A percentile compares a stretch with the other conserved stretches of the same genome.
phyloP scores from a whole-genome alignment of 1,140 invertebrate species.

The Drosophila repleta region DNA sequence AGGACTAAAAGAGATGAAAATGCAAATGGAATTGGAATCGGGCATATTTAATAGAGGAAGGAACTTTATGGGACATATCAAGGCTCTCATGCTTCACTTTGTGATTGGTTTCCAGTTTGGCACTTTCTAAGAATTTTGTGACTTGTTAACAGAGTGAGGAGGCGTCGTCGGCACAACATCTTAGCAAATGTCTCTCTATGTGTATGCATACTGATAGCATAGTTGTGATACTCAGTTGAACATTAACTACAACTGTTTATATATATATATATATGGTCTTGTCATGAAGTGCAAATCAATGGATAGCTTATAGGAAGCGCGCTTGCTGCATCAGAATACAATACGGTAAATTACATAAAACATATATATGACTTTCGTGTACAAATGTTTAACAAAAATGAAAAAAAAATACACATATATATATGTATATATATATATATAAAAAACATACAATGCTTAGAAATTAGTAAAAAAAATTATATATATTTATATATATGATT shows the following conservation, averaged over 20 bases:
- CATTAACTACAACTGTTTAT: conserved; percentile 9
- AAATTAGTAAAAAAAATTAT: conserved; percentile 26
- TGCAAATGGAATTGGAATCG: conserved; percentile 1
- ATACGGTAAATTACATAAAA: conserved; percentile 35
- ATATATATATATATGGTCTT: conserved; percentile 23
- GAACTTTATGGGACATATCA: neutral
- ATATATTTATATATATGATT: neutral
- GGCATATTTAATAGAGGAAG: conserved; percentile 15
- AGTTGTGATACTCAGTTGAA: conserved; percentile 16
- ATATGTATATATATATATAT: neutral
- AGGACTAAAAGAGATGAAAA: neutral
- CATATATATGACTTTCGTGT: conserved; percentile 35
- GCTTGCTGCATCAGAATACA: conserved; percentile 37
- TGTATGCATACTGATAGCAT: conserved; percentile 5
- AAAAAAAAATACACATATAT: neutral
- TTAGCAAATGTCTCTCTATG: conserved; percentile 7
- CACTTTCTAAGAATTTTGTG: neutral
- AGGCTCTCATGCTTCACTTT: neutral
- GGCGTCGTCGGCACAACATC: neutral
- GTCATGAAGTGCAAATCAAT: conserved; percentile 42
- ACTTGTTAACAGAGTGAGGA: neutral
- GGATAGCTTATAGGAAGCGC: no score
- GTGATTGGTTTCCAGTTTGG: neutral
- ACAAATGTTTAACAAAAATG: conserved; percentile 32
- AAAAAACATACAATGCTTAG: conserved; percentile 36